Conservation (phyloP, 2,888 invertebrate genomes). For the Rhagonycha lutea region DNA sequence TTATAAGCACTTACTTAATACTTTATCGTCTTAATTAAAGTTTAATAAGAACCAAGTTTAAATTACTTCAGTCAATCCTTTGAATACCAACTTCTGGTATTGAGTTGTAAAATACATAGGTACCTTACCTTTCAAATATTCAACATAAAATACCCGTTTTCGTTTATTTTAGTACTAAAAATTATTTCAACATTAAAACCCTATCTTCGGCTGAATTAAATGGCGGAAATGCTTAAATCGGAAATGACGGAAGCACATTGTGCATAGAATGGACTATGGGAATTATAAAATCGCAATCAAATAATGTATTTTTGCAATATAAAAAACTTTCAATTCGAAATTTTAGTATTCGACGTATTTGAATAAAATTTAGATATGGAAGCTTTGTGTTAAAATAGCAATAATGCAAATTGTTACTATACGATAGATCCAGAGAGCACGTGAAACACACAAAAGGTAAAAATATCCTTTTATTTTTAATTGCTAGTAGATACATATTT, state of each 20-base stretch:
- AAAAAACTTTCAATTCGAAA: neutral
- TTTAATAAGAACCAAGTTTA: conserved; percentile 15
- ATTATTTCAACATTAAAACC: conserved; percentile 20
- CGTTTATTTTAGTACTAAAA: neutral
- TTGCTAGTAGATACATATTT: too few species aligned
- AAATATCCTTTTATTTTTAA: too few species aligned
- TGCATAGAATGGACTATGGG: conserved; percentile 6
- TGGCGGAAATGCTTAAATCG: conserved; percentile 18
- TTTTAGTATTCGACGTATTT: neutral
- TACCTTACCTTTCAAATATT: neutral
- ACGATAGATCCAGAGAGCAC: neutral
- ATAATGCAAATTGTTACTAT: neutral
- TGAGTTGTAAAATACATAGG: neutral
- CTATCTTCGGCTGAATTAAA: conserved; percentile 9
- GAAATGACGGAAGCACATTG: conserved; percentile 12
- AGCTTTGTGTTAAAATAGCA: neutral
- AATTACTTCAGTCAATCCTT: conserved; percentile 8
- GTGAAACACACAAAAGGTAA: neutral
- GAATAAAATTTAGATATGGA: neutral
- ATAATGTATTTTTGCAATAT: neutral
- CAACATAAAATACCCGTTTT: conserved; percentile 8
- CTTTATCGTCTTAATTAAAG: conserved; percentile 21
- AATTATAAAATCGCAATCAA: neutral
- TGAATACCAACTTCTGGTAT: conserved; percentile 1
- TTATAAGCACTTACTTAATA: conserved; percentile 12